Percentiles rank a stretch among this genome's conserved stretches.
These are phyloP conservation scores for Molossus molossus DNA, from an alignment of 2,797 vertebrate species.

Conservation along the genomic window DNA sequence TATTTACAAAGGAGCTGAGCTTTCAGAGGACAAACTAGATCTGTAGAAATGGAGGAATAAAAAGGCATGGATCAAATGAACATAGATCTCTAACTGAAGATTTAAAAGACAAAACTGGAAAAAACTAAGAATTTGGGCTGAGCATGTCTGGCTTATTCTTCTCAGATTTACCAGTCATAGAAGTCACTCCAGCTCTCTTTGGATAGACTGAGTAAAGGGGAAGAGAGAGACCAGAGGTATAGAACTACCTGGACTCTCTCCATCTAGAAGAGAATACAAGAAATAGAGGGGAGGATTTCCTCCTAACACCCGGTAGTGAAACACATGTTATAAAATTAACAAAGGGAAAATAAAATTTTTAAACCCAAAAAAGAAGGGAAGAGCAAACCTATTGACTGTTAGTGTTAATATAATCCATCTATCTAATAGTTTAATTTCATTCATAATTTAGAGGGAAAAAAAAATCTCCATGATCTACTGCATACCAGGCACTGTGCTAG, in stretches of 20 bases:
- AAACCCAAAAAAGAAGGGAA: background rate
- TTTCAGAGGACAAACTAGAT: background rate
- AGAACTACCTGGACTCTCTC: background rate
- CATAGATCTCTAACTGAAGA: background rate
- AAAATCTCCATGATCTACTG: background rate
- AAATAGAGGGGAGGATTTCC: background rate
- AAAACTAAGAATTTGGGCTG: background rate
- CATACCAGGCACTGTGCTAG: background rate
- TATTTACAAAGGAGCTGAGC: background rate
- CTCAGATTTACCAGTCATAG: background rate
- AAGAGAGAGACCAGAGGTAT: background rate
- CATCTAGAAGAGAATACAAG: background rate
- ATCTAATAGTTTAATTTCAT: background rate
- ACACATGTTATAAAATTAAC: background rate
- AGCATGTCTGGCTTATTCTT: background rate
- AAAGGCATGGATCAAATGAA: background rate
- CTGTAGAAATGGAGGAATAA: background rate
- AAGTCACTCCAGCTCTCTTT: background rate
- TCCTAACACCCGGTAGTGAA: background rate
- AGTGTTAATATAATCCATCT: background rate
- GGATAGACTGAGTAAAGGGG: background rate
- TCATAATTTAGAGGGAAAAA: conserved; percentile 39
- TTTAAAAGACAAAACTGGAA: background rate
- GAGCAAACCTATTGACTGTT: background rate
- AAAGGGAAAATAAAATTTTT: background rate